Conservation (phyloP, 2,797 vertebrate genomes). For the Leptodactylus fallax region DNA sequence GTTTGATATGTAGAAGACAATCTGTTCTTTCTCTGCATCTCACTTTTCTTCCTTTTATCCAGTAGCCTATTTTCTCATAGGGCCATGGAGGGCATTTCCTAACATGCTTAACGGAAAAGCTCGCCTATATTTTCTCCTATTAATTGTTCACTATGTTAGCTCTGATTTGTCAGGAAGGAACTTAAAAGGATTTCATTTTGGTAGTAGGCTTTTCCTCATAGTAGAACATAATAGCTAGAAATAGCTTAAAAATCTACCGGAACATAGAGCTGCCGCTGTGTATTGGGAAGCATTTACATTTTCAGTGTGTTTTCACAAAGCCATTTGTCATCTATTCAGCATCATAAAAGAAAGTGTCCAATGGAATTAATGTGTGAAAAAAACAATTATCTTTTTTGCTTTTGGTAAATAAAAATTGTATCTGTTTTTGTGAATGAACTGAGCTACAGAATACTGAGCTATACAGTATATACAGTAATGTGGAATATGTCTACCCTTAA, state of each 20-base stretch:
- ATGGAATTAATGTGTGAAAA: neutral
- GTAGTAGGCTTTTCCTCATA: neutral
- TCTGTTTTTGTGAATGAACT: neutral
- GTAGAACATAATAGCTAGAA: constrained; percentile 1
- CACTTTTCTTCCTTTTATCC: constrained; percentile 6
- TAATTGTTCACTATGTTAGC: constrained; percentile 40
- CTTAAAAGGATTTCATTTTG: constrained; percentile 18
- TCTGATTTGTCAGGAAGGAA: constrained; percentile 16
- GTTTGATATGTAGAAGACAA: neutral
- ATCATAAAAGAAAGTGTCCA: neutral
- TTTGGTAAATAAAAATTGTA: neutral
- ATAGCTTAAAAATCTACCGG: neutral
- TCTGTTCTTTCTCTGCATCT: neutral
- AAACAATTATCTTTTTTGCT: neutral
- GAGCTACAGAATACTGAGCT: neutral
- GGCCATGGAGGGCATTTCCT: constrained; percentile 48
- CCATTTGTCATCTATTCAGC: neutral
- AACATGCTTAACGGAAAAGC: constrained; percentile 20
- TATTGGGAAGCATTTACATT: neutral
- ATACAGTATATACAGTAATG: neutral
- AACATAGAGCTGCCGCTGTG: neutral
- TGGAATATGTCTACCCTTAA: neutral
- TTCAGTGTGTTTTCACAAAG: neutral
- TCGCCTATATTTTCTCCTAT: neutral
- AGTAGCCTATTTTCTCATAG: constrained; percentile 20